phyloP scores from a whole-genome alignment of 2,113 vertebrate species.

The Camelus bactrianus region DNA sequence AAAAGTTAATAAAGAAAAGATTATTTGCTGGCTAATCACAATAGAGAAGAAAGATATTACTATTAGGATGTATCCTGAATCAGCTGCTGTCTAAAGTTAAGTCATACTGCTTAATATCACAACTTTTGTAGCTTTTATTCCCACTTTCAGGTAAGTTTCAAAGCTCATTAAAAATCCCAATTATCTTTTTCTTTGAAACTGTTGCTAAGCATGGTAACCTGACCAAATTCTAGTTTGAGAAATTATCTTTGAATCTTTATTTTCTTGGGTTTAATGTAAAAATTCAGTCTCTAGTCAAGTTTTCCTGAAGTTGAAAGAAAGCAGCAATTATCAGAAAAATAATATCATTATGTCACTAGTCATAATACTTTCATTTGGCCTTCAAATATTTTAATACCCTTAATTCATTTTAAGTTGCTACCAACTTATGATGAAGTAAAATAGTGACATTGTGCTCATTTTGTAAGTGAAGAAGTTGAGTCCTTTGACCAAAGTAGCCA shows the following conservation, averaged over 20 bases:
- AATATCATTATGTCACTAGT: background rate
- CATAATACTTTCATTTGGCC: background rate
- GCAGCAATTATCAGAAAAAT: constrained; percentile 17
- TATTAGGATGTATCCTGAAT: background rate
- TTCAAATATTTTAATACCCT: background rate
- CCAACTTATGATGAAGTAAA: background rate
- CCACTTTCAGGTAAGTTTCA: constrained; percentile 17
- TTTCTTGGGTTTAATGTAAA: constrained; percentile 26
- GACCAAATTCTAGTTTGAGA: constrained; percentile 51
- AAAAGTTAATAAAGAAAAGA: constrained; percentile 36
- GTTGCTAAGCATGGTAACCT: constrained; percentile 2
- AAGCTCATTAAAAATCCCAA: constrained; percentile 55
- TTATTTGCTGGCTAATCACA: constrained; percentile 50
- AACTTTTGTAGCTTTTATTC: constrained; percentile 13
- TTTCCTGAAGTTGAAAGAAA: constrained; percentile 1
- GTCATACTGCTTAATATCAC: background rate
- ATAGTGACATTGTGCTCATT: background rate
- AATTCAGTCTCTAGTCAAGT: constrained; percentile 25
- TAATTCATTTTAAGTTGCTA: background rate
- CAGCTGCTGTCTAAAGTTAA: background rate
- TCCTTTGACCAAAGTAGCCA: background rate
- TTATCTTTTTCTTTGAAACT: constrained; percentile 61
- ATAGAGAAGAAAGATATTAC: constrained; percentile 17
- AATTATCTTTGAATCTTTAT: background rate
- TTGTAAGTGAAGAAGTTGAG: background rate